These are phyloP conservation scores for Adelges cooleyi DNA, from an alignment of 1,140 invertebrate genomes.

Conservation along the genomic window DNA sequence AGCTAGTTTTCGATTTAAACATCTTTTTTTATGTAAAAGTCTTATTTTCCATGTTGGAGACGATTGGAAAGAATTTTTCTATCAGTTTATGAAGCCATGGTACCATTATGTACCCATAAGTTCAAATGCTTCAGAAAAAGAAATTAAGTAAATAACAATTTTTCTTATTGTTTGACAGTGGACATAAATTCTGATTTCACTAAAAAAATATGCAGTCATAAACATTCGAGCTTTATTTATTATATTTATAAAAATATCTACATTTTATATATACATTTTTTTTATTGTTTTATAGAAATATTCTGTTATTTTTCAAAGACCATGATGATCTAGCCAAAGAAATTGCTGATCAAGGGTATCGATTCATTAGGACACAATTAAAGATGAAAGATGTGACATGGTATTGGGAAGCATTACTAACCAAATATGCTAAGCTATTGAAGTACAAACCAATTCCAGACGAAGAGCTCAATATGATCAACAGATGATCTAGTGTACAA, in stretches of 20 bases:
- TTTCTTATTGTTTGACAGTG: not conserved
- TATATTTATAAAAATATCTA: not conserved
- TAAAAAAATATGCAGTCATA: too few relatives aligned
- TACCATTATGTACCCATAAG: constrained; percentile 86
- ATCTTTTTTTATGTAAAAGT: constrained; percentile 86
- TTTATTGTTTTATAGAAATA: constrained; percentile 40
- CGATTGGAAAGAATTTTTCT: constrained; percentile 95
- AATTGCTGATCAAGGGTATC: constrained; percentile 70
- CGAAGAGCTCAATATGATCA: constrained; percentile 4
- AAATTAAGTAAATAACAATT: constrained; percentile 45
- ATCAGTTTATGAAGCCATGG: constrained; percentile 83
- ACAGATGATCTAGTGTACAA: too few relatives aligned
- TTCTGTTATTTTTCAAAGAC: constrained; percentile 64
- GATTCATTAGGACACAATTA: constrained; percentile 76
- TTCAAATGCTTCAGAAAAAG: constrained; percentile 51
- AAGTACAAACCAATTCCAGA: constrained; percentile 43
- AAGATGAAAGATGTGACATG: constrained; percentile 69
- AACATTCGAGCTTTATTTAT: not conserved
- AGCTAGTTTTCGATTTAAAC: constrained; percentile 93
- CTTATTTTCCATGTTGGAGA: constrained; percentile 92
- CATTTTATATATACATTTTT: not conserved
- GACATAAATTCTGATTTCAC: too few relatives aligned
- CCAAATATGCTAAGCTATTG: constrained; percentile 63
- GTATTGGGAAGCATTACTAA: constrained; percentile 77
- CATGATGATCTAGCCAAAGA: constrained; percentile 62